These are phyloP conservation scores for Teleogryllus occipitalis DNA, from an alignment of 1,140 invertebrate genomes.

Conservation along the genomic window DNA sequence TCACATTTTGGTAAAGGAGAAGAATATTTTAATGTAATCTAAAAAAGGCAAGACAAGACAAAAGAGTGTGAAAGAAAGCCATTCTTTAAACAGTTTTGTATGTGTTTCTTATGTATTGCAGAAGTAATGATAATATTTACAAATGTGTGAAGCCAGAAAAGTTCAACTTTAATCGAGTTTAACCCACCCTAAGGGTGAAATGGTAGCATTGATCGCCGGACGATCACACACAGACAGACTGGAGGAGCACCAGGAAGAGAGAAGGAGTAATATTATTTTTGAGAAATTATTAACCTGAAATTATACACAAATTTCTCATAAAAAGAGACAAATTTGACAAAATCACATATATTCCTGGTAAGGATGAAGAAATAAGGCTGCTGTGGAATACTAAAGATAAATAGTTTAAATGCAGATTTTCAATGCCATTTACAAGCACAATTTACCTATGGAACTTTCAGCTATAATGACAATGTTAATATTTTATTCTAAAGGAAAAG, in stretches of 20 bases:
- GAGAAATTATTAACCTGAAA: not conserved
- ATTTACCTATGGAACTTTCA: too few species aligned
- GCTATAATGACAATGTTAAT: too few species aligned
- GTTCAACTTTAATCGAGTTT: not conserved
- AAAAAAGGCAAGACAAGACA: not conserved
- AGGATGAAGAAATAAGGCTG: too few species aligned
- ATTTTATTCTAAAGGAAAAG: too few species aligned
- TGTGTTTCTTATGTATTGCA: not conserved
- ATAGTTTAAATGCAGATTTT: too few species aligned
- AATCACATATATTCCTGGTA: too few species aligned
- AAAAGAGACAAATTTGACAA: too few species aligned
- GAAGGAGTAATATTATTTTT: not conserved
- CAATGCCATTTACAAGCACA: too few species aligned
- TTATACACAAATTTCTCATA: too few species aligned
- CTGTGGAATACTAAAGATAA: too few species aligned
- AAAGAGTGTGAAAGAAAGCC: not conserved
- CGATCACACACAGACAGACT: not conserved
- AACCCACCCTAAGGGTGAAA: not conserved
- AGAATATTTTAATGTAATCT: not conserved
- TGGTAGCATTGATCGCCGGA: not conserved
- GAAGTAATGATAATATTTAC: slow-evolving; percentile 1
- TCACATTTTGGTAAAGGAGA: not conserved
- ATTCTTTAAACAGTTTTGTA: not conserved
- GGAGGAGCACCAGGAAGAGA: not conserved
- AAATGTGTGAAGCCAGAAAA: not conserved